Base-by-base conservation (phyloP, 2,888 invertebrate species). In the Sesamia inferens region DNA sequence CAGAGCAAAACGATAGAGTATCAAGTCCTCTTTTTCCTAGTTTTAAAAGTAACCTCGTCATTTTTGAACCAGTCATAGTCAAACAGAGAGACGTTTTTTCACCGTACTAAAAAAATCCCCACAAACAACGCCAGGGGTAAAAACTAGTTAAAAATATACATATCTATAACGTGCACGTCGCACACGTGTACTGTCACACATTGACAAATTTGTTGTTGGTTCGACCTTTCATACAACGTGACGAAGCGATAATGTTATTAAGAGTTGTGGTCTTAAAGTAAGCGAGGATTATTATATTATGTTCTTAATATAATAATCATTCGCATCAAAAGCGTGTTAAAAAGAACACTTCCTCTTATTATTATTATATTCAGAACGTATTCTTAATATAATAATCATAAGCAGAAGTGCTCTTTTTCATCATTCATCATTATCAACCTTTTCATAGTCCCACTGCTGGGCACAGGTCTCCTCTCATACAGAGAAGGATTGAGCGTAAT, bases 141-240 rank as follows among this genome's bases (percentile, higher is more conserved):
- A 39, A 39, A 39, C 39, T 39, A 31, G 31, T 31, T 31, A 31
- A 31, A 31, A 31, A 31, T 31, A 31, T 31, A 39, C 39, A 39
- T 39, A 39, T 5, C 7, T 39, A 39, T 78, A 74, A 14, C 68
- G n/a, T 31, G 85, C 90, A 87, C 89, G 89, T 88, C 68, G 16
- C 24, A 84, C 90, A 87, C 88, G 89, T 88, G 88, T 90, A 88
- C 68, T 84, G 88, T 88, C 88, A 87, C 75, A 86, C 76, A 88
- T 88, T 90, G 90, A 90, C 89, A 90, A 90, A 91, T 89, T 88
- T 78, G 78, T 85, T 74, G 74, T 84, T 57, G 67, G 62, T 71
- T 64, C 79, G 85, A 81, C 89, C 90, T 89, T 90, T 90, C 87
- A 88, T 87, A 82, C 73, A 78, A 81, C 85, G 86, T 92, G 90